Conservation (phyloP, 2,888 invertebrate genomes). For the Drosophila fulvimacula region DNA sequence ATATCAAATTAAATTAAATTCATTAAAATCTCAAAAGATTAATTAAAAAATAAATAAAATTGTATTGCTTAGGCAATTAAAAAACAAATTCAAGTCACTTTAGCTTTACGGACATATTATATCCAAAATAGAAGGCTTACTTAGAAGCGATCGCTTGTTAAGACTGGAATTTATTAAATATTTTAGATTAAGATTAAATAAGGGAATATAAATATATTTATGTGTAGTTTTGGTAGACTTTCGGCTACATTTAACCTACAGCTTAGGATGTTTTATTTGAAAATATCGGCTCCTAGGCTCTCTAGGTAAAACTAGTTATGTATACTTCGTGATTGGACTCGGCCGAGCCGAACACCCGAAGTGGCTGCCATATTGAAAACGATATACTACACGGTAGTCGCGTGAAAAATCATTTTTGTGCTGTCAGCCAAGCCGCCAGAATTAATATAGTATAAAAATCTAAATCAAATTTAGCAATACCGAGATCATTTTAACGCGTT, state of each 20-base stretch:
- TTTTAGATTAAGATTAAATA: too few species aligned
- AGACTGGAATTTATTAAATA: not conserved
- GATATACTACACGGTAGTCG: slow-evolving; percentile 39
- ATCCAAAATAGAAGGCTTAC: not conserved
- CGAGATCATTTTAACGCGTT: slow-evolving; percentile 25
- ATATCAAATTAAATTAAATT: slow-evolving; percentile 5
- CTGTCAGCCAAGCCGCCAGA: slow-evolving; percentile 6
- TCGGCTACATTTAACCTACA: not conserved
- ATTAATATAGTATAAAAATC: not conserved
- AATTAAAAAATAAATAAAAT: not conserved
- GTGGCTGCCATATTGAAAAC: slow-evolving; percentile 75
- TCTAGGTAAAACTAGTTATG: slow-evolving; percentile 40
- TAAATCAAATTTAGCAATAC: not conserved
- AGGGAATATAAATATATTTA: rapidly evolving
- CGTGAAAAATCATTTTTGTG: slow-evolving; percentile 62
- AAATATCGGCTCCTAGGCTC: slow-evolving; percentile 37
- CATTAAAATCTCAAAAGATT: not conserved
- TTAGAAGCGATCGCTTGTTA: slow-evolving; percentile 21
- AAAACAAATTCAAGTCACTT: not conserved
- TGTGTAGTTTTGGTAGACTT: not conserved
- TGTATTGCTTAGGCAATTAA: too few species aligned
- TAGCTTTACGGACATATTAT: not conserved
- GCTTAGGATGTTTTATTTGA: slow-evolving; percentile 12
- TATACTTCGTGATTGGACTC: slow-evolving; percentile 49
- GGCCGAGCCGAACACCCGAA: slow-evolving; percentile 72